Evolutionary conservation across 1,140 invertebrate genomes (phyloP), one percentile per base, ranked within the genome.

Genomic region (Stegodyphus dumicola): DNA sequence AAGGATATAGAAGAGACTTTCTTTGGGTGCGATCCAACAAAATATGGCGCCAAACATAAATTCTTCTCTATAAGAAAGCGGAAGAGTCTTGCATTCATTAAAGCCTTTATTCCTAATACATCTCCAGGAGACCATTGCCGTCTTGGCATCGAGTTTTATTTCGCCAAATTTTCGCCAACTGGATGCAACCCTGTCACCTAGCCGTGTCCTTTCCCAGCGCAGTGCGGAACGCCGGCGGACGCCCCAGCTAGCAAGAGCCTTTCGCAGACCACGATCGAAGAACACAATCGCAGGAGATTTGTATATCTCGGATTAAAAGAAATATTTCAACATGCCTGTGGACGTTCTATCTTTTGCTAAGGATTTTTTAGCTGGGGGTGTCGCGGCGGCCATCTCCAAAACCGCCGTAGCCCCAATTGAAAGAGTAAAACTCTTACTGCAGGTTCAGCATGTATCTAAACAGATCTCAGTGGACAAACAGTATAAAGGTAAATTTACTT

Each of bases 311-410:
- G 18, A 75, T 7, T 56, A 70, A 75, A 67, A 56, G 13, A 52
- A 65, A 7, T n/a, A 15, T 9, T n/a, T n/a, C 56, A 79, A 74
- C 53, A 86, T 86, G 85, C 85, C 85, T 13, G 53, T 89, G 70
- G 89, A 89, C 87, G 86, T 86, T 7, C 74, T 79, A 18, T 81
- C 93, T 70, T 96, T 96, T 88, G 89, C 93, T 87, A 94, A 96
- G 91, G 95, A 97, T 91, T 96, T 97, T 90, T 90, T 96, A 88
- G 95, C 95, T 87, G 95, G 95, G 89, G 96, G 96, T 90, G 93
- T 97, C 88, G 95, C 96, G 77, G 96, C 96, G 84, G 96, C 96
- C 76, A 93, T 97, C 88, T 95, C 96, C 86, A 97, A 97, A 91
- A 92, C 91, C 7, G 91, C 91, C 11, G 91, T 92, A 7, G 91